These are phyloP conservation scores for Cacoxenus indagator DNA, from an alignment of 2,888 invertebrate species.

Conservation along the genomic window DNA sequence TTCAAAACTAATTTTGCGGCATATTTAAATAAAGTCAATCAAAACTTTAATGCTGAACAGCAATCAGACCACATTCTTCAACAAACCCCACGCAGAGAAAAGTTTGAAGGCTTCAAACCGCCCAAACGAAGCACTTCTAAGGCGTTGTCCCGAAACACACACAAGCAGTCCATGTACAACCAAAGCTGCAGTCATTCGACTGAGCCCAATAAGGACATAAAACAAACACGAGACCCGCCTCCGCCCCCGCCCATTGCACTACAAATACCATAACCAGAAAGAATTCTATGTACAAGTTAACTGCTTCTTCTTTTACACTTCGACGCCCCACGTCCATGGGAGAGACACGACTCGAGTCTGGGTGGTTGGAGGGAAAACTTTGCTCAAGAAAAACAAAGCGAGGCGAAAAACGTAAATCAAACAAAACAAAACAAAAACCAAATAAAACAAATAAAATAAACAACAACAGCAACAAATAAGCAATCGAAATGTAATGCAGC, in stretches of 20 bases:
- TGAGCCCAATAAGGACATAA: conserved; percentile 21
- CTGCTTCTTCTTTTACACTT: no score
- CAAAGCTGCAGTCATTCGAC: conserved; percentile 27
- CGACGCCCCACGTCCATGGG: neutral
- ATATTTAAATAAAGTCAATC: no score
- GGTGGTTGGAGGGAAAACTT: neutral
- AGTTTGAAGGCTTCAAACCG: neutral
- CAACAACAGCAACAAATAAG: conserved; percentile 21
- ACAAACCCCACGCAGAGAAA: neutral
- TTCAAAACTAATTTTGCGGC: no score
- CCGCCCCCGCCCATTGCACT: no score
- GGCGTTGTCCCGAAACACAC: conserved; percentile 49
- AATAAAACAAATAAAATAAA: conserved; percentile 27
- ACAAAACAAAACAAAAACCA: conserved; percentile 35
- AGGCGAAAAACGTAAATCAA: conserved; percentile 27
- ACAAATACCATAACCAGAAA: no score
- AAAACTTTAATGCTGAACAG: no score
- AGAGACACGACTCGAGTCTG: neutral
- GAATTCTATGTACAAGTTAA: no score
- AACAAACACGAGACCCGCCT: neutral
- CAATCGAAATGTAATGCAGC: conserved; percentile 14
- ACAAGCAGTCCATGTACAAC: neutral
- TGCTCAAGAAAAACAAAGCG: conserved; percentile 18
- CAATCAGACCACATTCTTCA: no score
- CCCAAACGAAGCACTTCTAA: conserved; percentile 29